These are phyloP conservation scores for Lasioglossum malachurum DNA, from an alignment of 2,888 invertebrate genomes.

Conservation along the genomic window DNA sequence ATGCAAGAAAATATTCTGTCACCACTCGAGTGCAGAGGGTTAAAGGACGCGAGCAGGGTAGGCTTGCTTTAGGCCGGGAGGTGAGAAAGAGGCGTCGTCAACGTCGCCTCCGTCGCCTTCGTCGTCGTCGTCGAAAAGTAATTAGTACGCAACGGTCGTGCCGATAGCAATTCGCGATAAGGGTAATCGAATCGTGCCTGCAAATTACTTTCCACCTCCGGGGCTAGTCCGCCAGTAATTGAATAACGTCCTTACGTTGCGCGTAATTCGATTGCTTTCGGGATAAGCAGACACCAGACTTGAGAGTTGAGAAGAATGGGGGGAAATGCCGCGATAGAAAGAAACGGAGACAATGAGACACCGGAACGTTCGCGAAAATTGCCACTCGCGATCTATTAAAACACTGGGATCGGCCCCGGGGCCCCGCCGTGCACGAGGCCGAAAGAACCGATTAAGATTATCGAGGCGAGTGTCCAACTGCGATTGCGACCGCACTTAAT, in stretches of 20 bases:
- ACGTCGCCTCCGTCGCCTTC: conserved; percentile 39
- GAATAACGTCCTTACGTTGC: conserved; percentile 72
- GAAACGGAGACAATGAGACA: conserved; percentile 37
- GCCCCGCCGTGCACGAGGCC: not conserved
- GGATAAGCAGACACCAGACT: conserved; percentile 69
- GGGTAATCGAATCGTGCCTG: conserved; percentile 72
- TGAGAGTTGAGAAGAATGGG: conserved; percentile 59
- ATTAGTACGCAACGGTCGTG: conserved; percentile 67
- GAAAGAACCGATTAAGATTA: conserved; percentile 2
- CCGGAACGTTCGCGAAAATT: conserved; percentile 39
- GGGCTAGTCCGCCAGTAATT: conserved; percentile 64
- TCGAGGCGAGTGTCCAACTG: conserved; percentile 5
- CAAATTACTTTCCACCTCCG: conserved; percentile 74
- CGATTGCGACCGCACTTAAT: conserved; percentile 7
- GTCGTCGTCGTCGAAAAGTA: conserved; percentile 62
- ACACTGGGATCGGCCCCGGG: not conserved
- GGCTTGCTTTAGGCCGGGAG: conserved; percentile 12
- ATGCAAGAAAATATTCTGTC: too few species aligned
- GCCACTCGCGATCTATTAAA: conserved; percentile 24
- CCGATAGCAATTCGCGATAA: conserved; percentile 73
- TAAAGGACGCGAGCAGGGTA: conserved; percentile 6
- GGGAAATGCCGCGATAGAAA: not conserved
- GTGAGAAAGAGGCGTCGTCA: conserved; percentile 52
- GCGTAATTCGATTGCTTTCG: conserved; percentile 73
- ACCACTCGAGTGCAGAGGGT: too few species aligned